Base-by-base conservation (phyloP, 2,888 invertebrate species). In the Celastrina argiolus region DNA sequence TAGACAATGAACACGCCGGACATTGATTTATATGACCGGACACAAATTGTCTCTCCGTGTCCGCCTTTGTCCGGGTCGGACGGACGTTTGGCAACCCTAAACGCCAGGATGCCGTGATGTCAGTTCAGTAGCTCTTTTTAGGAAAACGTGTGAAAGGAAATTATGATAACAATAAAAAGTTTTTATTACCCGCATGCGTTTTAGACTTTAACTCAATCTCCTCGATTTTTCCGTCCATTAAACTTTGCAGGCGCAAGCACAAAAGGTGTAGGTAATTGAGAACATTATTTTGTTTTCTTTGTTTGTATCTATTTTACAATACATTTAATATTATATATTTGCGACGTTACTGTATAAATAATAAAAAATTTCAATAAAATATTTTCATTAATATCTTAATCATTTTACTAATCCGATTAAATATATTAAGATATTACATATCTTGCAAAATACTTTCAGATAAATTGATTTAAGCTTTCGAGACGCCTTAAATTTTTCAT, bases 401-500 rank as follows among this genome's bases (percentile, higher is more conserved):
- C 10, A 45, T 10, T 26, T 12, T 22, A 7, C 12, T 12, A 2
- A 22, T 22, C 22, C 22, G 12, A 12, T 51, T 5, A 22, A 12
- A 12, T 2, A 12, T 1, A 22, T 12, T 22, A 26, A 22, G 12
- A 51, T 5, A 14, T 22, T 8, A 51, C 22, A 3, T 26, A 26
- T 3, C 51, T 51, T 51, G 22, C 22, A 51, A 22, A 26, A 22
- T 0, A 22, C 12, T 51, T 51, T 51, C 22, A 5, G 22, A 51
- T 51, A 51, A 51, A 26, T 51, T 26, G 22, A 22, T 51, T 12
- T 12, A 51, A 51, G 51, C 22, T 5, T 51, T 12, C 12, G 10
- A 22, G 12, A 26, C 22, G 28, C 56, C 56, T 68, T 63, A 66
- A 45, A 66, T 36, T 42, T 42, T 41, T 39, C 18, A 65, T 51